Evolutionary conservation across 2,113 vertebrate species (phyloP).

Genomic region (Morone saxatilis): DNA sequence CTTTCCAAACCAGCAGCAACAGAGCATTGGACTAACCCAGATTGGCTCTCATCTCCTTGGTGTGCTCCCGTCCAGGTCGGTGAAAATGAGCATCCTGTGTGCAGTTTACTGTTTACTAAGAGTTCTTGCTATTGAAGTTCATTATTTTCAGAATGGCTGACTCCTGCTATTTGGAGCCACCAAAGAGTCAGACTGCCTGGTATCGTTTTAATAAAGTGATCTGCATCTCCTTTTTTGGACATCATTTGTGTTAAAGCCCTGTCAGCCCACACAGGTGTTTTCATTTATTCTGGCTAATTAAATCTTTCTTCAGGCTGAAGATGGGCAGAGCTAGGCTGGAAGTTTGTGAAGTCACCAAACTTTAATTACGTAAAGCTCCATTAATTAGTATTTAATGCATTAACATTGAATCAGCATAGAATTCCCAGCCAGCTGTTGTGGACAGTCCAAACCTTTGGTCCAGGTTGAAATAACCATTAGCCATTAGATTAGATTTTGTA

Average conservation of each 20-base stretch:
- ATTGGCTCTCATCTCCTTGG: background rate
- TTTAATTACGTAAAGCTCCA: background rate
- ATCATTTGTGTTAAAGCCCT: conserved; percentile 9
- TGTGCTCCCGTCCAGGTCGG: background rate
- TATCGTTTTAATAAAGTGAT: conserved; percentile 32
- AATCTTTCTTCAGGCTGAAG: background rate
- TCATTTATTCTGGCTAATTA: conserved; percentile 36
- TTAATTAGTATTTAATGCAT: conserved; percentile 3
- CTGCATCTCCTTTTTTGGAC: conserved; percentile 15
- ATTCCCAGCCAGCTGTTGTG: background rate
- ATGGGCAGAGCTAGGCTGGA: background rate
- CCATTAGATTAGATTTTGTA: background rate
- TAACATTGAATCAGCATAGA: background rate
- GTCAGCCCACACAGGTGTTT: conserved; percentile 36
- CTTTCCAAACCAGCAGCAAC: background rate
- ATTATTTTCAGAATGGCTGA: conserved; percentile 46
- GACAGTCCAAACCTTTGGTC: background rate
- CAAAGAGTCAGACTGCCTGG: conserved; percentile 19
- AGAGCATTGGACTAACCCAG: background rate
- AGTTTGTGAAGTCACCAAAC: conserved; percentile 8
- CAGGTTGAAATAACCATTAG: background rate
- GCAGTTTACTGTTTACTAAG: background rate
- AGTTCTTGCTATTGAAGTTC: conserved; percentile 1
- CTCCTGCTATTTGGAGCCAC: conserved; percentile 24
- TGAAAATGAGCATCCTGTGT: background rate